Percentiles rank a stretch among this genome's conserved stretches.
Conservation (phyloP, 2,797 vertebrate species). For the Aplochiton taeniatus region DNA sequence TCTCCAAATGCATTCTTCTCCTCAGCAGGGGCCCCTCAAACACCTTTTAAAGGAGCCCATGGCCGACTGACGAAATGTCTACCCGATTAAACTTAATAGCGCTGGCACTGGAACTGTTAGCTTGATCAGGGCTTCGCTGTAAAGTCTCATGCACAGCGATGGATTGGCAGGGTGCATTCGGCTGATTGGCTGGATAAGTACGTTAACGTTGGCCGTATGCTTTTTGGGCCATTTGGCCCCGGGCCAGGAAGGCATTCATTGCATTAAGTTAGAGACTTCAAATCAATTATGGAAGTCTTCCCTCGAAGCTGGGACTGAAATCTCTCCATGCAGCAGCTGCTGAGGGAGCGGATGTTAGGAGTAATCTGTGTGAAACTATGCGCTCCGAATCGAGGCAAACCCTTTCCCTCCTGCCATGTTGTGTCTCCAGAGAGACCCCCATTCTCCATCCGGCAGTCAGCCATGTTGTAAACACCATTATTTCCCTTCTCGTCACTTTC, state of each 20-base stretch:
- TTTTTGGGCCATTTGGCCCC: too few species aligned
- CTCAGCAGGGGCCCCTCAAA: conserved; percentile 55
- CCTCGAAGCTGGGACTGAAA: background rate
- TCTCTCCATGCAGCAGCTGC: conserved; percentile 5
- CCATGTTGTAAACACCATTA: conserved; percentile 74
- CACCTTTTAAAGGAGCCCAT: conserved; percentile 72
- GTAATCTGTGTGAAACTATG: conserved; percentile 53
- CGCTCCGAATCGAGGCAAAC: conserved; percentile 32
- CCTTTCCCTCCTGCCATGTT: conserved; percentile 50
- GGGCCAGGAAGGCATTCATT: conserved; percentile 26
- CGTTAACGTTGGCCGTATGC: too few species aligned
- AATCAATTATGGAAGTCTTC: background rate
- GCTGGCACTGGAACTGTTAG: too few species aligned
- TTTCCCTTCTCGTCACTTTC: conserved; percentile 51
- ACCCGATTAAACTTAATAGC: background rate
- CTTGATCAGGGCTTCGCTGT: too few species aligned
- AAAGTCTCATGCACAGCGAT: too few species aligned
- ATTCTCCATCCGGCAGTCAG: conserved; percentile 62
- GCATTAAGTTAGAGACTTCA: conserved; percentile 20
- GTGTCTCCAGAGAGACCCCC: conserved; percentile 60
- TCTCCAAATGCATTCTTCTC: conserved; percentile 74
- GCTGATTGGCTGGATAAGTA: too few species aligned
- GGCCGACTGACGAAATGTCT: conserved; percentile 28
- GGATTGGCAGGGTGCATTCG: too few species aligned
- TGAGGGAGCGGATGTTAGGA: conserved; percentile 54